phyloP scores from a whole-genome alignment of 2,113 vertebrate species.

The Helogale parvula region DNA sequence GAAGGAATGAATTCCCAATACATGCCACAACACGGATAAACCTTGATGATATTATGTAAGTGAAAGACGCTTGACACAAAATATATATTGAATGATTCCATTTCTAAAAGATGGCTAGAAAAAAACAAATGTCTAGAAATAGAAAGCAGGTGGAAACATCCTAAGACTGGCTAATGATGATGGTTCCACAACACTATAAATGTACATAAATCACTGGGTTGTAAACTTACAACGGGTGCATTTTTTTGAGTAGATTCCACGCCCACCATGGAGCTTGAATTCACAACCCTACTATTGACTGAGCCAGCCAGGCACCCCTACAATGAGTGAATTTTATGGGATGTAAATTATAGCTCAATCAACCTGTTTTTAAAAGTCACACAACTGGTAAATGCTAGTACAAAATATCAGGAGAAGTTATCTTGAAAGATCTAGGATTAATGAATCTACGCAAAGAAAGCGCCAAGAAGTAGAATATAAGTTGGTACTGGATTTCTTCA shows the following conservation, averaged over 20 bases:
- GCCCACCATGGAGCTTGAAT: too few species aligned
- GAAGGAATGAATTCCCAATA: background rate
- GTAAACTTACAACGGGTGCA: background rate
- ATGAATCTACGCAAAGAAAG: background rate
- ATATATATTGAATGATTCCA: background rate
- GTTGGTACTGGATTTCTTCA: background rate
- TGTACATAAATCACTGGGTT: background rate
- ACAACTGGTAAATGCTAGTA: background rate
- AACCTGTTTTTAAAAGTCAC: background rate
- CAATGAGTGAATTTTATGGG: background rate
- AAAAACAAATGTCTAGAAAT: background rate
- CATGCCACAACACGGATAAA: background rate
- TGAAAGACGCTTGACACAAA: background rate
- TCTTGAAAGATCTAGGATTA: background rate
- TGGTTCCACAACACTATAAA: background rate
- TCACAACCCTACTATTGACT: too few species aligned
- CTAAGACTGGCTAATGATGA: background rate
- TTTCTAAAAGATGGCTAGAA: background rate
- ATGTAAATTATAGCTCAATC: background rate
- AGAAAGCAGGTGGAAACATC: background rate
- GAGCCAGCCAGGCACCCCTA: background rate
- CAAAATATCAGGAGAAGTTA: slow-evolving; percentile 1
- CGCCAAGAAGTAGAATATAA: background rate
- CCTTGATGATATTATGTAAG: background rate
- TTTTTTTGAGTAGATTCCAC: background rate